Percentiles rank a stretch among this genome's conserved stretches.
phyloP scores from a whole-genome alignment of 2,797 vertebrate genomes.

The Sebastes taczanowskii region DNA sequence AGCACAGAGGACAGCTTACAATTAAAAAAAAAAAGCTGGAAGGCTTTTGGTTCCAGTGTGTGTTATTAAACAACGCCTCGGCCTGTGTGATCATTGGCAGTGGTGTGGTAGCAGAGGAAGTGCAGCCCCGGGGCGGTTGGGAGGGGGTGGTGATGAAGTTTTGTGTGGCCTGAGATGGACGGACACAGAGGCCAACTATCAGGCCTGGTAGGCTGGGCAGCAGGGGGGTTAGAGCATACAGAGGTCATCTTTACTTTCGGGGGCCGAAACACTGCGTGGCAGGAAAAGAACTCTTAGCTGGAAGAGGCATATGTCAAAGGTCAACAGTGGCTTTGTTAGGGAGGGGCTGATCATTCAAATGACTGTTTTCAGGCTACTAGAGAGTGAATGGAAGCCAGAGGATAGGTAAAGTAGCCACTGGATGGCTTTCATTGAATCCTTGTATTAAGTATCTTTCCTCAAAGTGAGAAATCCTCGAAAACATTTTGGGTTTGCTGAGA shows the following conservation, averaged over 20 bases:
- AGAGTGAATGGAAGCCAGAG: not conserved
- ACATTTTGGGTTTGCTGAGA: conserved; percentile 19
- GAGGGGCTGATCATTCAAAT: not conserved
- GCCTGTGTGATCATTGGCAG: conserved; percentile 65
- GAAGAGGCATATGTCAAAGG: not conserved
- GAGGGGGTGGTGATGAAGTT: conserved; percentile 23
- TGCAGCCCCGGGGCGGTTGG: conserved; percentile 17
- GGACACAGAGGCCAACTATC: conserved; percentile 37
- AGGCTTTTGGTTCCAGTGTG: conserved; percentile 56
- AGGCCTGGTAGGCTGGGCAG: conserved; percentile 2
- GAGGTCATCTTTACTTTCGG: conserved; percentile 50
- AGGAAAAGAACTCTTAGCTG: conserved; percentile 5
- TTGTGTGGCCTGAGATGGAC: conserved; percentile 40
- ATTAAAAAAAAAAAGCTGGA: conserved; percentile 16
- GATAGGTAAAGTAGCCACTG: not conserved
- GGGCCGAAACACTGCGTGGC: not conserved
- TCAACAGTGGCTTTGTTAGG: not conserved
- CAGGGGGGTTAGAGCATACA: conserved; percentile 34
- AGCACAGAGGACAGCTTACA: conserved; percentile 41
- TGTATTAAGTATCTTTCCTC: not conserved
- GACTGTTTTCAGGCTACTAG: not conserved
- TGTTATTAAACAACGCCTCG: conserved; percentile 53
- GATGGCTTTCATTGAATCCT: not conserved
- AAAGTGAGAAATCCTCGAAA: conserved; percentile 19
- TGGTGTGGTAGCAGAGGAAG: conserved; percentile 59